phyloP scores from a whole-genome alignment of 2,797 vertebrate genomes.

The Aplochiton taeniatus region DNA sequence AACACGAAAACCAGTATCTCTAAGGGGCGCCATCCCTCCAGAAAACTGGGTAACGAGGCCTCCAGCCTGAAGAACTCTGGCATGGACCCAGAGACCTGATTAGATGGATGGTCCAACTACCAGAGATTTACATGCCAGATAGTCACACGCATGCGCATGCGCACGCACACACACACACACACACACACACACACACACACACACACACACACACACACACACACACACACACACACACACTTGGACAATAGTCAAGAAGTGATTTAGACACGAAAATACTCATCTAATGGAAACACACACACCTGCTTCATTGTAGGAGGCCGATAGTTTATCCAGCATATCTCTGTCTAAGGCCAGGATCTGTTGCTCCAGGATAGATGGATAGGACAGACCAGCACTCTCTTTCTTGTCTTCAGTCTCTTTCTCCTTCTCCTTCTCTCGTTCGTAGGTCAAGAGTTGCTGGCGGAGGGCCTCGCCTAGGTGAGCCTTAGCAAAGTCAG shows the following conservation, averaged over 20 bases:
- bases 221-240: neutral
- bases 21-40: too few relatives aligned
- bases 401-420: constrained; percentile 82
- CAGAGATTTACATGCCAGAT: neutral
- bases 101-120: too few relatives aligned
- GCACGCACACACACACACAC: neutral
- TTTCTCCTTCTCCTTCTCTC: constrained; percentile 81
- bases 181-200: neutral
- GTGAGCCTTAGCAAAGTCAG: constrained; percentile 91
- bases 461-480: constrained; percentile 90
- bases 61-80: too few relatives aligned
- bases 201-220: neutral
- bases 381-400: constrained; percentile 81
- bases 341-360: constrained; percentile 90
- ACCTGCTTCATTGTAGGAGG: constrained; percentile 96
- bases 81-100: too few relatives aligned
- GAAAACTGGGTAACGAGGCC: too few relatives aligned
- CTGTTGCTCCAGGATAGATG: constrained; percentile 93
- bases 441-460: constrained; percentile 90
- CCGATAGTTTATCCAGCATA: constrained; percentile 90
- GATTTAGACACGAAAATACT: neutral
- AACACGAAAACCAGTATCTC: too few relatives aligned
- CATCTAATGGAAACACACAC: constrained; percentile 30
- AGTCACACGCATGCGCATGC: neutral
- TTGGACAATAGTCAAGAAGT: too few relatives aligned